Evolutionary conservation across 2,888 invertebrate genomes (phyloP).

Genomic region (Megamerina dolium): DNA sequence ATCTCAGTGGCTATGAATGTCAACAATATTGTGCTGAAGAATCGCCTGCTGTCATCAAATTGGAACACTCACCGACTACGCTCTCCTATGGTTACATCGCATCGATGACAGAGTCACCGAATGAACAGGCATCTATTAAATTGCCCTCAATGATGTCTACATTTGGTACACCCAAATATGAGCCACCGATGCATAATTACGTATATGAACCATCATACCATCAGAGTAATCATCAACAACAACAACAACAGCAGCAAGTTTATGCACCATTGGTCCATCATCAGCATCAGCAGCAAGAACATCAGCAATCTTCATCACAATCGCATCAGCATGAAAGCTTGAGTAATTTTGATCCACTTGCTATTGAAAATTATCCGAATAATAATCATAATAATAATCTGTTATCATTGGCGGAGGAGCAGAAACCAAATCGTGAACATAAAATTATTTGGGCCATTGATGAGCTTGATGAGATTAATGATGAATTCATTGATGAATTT

Average conservation of each 20-base stretch:
- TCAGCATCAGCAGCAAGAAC: conserved; percentile 1
- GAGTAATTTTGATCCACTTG: too few species aligned
- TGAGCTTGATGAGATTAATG: conserved; percentile 37
- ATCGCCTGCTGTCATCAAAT: not conserved
- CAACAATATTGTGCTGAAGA: not conserved
- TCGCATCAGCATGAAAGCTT: too few species aligned
- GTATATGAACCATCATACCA: not conserved
- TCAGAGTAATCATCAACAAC: not conserved
- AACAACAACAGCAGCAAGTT: conserved; percentile 24
- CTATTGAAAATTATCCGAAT: conserved; percentile 34
- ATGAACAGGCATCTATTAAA: conserved; percentile 18
- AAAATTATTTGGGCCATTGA: conserved; percentile 49
- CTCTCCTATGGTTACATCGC: too few species aligned
- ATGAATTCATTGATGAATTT: conserved; percentile 23
- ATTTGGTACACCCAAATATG: conserved; percentile 41
- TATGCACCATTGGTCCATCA: conserved; percentile 18
- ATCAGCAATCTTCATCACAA: too few species aligned
- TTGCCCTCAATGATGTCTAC: conserved; percentile 47
- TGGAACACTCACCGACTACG: not conserved
- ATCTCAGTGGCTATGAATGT: conserved; percentile 21
- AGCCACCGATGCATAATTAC: conserved; percentile 22
- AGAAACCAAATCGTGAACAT: conserved; percentile 46
- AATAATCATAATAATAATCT: conserved; percentile 40
- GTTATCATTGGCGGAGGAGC: conserved; percentile 21
- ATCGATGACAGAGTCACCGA: too few species aligned